Evolutionary conservation across 2,113 vertebrate species (phyloP).

Genomic region (Emydura subglobosa): DNA sequence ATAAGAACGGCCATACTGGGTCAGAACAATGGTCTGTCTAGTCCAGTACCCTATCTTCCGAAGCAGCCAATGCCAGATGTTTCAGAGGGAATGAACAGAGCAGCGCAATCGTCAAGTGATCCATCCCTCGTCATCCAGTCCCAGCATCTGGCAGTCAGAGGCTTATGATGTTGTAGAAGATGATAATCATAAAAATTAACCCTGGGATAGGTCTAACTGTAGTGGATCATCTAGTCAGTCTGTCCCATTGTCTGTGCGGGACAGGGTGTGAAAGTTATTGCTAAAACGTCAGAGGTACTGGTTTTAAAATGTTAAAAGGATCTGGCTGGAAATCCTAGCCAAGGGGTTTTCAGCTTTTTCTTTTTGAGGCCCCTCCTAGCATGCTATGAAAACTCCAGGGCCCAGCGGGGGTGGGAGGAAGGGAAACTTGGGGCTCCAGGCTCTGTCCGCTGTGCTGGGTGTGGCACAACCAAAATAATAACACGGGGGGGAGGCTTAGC

Average conservation of each 20-base stretch:
- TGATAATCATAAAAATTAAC: neutral
- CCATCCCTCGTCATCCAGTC: neutral
- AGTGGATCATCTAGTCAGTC: neutral
- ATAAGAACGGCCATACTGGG: neutral
- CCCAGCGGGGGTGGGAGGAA: too few species aligned
- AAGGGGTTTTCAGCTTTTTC: neutral
- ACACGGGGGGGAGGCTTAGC: too few species aligned
- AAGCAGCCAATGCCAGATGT: neutral
- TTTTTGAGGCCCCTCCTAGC: too few species aligned
- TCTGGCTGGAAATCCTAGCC: neutral
- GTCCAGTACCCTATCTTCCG: neutral
- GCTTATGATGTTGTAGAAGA: neutral
- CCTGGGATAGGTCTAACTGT: neutral
- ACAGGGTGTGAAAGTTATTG: neutral
- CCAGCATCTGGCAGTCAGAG: neutral
- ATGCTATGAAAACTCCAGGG: too few species aligned
- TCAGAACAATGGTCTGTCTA: neutral
- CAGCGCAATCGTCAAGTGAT: neutral
- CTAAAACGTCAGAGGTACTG: neutral
- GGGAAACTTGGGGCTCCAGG: too few species aligned
- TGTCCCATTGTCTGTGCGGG: neutral
- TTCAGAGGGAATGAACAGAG: neutral
- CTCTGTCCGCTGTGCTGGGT: too few species aligned
- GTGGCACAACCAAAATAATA: too few species aligned
- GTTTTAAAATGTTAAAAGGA: neutral